Conservation (phyloP, 1,140 invertebrate genomes). For the Caenorhabditis remanei region DNA sequence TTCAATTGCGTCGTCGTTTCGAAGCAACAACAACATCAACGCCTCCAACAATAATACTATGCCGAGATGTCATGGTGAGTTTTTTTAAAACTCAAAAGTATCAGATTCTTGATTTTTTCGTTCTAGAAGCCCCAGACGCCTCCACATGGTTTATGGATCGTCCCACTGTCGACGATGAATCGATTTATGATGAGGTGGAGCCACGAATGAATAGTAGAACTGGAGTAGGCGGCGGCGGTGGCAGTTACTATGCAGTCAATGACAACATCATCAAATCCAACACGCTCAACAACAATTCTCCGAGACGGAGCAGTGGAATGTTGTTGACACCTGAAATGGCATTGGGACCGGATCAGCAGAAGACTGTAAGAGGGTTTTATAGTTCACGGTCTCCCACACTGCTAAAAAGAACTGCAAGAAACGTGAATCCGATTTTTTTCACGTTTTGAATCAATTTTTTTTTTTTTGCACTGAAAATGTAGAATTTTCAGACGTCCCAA, state of each 20-base stretch:
- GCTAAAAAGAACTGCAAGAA: too few species aligned
- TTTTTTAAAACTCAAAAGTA: neutral
- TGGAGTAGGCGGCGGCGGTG: neutral
- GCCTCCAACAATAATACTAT: conserved; percentile 18
- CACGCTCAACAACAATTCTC: neutral
- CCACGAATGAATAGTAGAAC: neutral
- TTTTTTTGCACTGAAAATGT: too few species aligned
- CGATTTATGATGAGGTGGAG: conserved; percentile 41
- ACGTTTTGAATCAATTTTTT: too few species aligned
- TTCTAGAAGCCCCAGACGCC: neutral
- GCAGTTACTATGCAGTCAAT: neutral
- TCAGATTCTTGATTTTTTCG: neutral
- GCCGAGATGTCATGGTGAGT: conserved; percentile 17
- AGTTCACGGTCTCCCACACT: too few species aligned
- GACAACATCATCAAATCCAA: conserved; percentile 4
- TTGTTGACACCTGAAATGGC: conserved; percentile 42
- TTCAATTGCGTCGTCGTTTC: conserved; percentile 30
- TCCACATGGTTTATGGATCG: conserved; percentile 49
- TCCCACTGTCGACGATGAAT: conserved; percentile 5
- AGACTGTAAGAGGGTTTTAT: neutral
- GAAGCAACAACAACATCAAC: neutral
- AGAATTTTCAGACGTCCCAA: too few species aligned
- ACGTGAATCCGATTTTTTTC: too few species aligned
- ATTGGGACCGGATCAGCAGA: neutral
- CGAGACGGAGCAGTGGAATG: conserved; percentile 12